Base-by-base conservation (phyloP, 2,888 invertebrate genomes). In the Pilophorus perplexus region DNA sequence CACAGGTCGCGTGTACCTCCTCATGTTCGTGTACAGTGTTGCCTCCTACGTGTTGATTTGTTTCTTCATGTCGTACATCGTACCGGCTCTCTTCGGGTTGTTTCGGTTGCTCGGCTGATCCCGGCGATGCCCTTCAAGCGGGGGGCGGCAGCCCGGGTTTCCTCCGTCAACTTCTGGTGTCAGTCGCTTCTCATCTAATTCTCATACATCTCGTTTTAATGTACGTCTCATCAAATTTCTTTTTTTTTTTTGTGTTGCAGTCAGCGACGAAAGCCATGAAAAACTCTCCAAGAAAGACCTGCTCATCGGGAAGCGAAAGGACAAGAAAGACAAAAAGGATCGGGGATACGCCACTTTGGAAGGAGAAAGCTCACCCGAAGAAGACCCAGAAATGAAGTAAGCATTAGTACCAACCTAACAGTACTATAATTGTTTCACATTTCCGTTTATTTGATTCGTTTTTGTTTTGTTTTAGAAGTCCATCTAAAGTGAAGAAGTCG, bases 331-430 rank as follows among this genome's bases (percentile, higher is more conserved):
- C 27, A 90, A 90, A 74, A 89, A 89, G 77, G 92, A 93, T 74
- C 83, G 89, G 73, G 93, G 94, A 1, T 95, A 95, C 82, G 92
- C 92, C 52, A 91, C 93, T 22, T 81, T 95, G 73, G 94, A 91
- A 78, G 94, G 93, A 42, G 93, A 93, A 78, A 93, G 94, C 75
- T 94, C 94, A 0, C 91, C 90, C 3, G 93, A 93, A 75, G 92
- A 92, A 74, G 90, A 90, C 74, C 81, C 85, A 40, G 91, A 90
- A 78, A 85, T 87, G 3, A 90, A 88, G 90, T 89, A 78, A 78
- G 72, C 69, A 8, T 33, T 33, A 33, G 6, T 33, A n/a, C n/a
- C n/a, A n/a, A n/a, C n/a, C n/a, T n/a, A n/a, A 33, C 12, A 33
- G 33, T 33, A 33, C 12, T 33, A 33, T 33, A 33, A 33, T 33